Base-by-base conservation (phyloP, 2,113 vertebrate species). In the Willisornis vidua region DNA sequence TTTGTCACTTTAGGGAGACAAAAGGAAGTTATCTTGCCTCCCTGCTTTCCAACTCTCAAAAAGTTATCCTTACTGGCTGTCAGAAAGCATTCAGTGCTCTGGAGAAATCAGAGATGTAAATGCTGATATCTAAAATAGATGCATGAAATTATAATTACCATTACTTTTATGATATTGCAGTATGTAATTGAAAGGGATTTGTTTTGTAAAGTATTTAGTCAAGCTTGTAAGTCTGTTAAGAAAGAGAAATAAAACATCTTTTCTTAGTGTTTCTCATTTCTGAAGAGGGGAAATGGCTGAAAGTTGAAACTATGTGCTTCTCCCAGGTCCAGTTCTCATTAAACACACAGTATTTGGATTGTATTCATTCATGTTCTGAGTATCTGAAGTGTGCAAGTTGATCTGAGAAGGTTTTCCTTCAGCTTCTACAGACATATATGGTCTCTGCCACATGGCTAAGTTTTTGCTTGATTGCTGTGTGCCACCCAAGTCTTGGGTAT, bases 181-280 rank as follows among this genome's bases (percentile, higher is more conserved):
- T 26, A 63, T 43, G 33, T 20, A 59, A 72, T 8, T 48, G 8
- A 75, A 87, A 7, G 17, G 5, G 0, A 0, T 1, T n/a, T 68
- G 12, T 82, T 68, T 84, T 67, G 45, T 3, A 10, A 51, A 77
- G 5, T 20, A 59, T 35, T 85, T 51, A 73, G 3, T 19, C 54
- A 92, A 73, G 19, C 9, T 71, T 86, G 89, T 71, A 52, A 48
- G 59, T 58, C 20, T 61, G 3, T 72, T 82, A 29, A 29, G 33
- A 75, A 85, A 41, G 7, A 82, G 72, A 79, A 55, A 33, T 43
- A 65, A 87, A 82, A 35, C 8, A 29, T 24, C 14, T 74, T 71
- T 63, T 83, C 28, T 43, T 14, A 52, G 13, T 58, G 14, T 62
- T 65, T 82, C 19, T 80, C 12, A 23, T 41, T 74, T 75, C 51